Evolutionary conservation across 2,113 vertebrate species (phyloP).

Genomic region (Sminthopsis crassicaudata): DNA sequence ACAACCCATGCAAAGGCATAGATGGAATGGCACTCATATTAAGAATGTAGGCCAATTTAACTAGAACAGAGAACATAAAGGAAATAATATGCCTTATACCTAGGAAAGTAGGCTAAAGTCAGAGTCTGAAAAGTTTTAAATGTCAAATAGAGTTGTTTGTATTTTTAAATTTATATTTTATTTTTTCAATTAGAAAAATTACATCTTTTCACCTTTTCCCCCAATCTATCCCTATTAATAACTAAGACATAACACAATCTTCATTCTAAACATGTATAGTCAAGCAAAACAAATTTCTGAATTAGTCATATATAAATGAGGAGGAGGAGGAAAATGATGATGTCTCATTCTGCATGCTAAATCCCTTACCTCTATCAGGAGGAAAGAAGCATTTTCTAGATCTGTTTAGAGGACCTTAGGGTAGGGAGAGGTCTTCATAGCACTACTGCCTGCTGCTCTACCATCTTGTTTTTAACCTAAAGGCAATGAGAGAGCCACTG

Average conservation of each 20-base stretch:
- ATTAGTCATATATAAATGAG: too few relatives aligned
- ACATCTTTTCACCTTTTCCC: background rate
- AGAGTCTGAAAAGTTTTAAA: background rate
- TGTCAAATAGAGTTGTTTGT: background rate
- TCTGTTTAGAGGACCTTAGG: background rate
- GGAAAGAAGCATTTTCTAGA: background rate
- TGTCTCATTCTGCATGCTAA: background rate
- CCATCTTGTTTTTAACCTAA: background rate
- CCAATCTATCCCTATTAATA: background rate
- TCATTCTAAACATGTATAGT: background rate
- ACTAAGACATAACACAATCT: background rate
- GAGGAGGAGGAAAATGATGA: too few relatives aligned
- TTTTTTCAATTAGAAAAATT: background rate
- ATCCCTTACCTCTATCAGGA: background rate
- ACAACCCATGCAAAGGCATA: background rate
- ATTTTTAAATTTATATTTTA: background rate
- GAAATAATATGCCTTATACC: background rate
- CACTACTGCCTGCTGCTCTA: background rate
- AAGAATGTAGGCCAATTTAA: background rate
- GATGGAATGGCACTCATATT: background rate
- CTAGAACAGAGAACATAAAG: background rate
- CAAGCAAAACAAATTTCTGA: background rate
- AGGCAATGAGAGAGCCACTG: background rate
- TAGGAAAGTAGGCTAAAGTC: background rate
- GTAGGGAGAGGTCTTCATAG: background rate